Evolutionary conservation across 2,113 vertebrate species (phyloP).

Genomic region (Nothoprocta pentlandii): DNA sequence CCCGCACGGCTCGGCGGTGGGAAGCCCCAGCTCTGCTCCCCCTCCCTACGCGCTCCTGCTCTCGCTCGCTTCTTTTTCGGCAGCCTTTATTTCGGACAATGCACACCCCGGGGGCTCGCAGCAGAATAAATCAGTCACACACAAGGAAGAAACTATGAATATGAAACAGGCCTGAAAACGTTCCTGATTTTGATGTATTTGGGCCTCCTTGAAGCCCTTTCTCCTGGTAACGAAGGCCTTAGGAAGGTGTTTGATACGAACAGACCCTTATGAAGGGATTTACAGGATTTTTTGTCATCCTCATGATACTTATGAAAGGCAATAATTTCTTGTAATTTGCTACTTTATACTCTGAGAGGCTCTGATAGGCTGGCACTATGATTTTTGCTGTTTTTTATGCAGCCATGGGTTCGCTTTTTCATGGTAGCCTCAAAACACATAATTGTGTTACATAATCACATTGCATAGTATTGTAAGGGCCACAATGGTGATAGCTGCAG

Average conservation of each 20-base stretch:
- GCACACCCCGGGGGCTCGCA: conserved; percentile 49
- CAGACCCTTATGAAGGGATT: conserved; percentile 42
- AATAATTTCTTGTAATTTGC: conserved; percentile 55
- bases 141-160: conserved; percentile 66
- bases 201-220: conserved; percentile 24
- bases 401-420: conserved; percentile 4
- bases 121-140: conserved; percentile 67
- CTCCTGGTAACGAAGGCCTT: conserved; percentile 49
- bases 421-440: conserved; percentile 31
- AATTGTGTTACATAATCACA: conserved; percentile 25
- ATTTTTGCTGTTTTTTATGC: neutral
- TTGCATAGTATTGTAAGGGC: neutral
- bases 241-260: conserved; percentile 51
- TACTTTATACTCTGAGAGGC: conserved; percentile 36
- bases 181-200: conserved; percentile 33
- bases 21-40: neutral
- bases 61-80: conserved; percentile 15
- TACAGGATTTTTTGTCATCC: conserved; percentile 5
- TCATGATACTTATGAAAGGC: conserved; percentile 34
- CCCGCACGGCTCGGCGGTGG: conserved; percentile 10
- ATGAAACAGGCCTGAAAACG: conserved; percentile 53
- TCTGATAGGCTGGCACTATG: neutral
- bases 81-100: conserved; percentile 72
- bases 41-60: neutral
- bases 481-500: neutral